A percentile compares a stretch with the other conserved stretches of the same genome.
phyloP scores from a whole-genome alignment of 2,113 vertebrate species.

The Centropus unirufus region DNA sequence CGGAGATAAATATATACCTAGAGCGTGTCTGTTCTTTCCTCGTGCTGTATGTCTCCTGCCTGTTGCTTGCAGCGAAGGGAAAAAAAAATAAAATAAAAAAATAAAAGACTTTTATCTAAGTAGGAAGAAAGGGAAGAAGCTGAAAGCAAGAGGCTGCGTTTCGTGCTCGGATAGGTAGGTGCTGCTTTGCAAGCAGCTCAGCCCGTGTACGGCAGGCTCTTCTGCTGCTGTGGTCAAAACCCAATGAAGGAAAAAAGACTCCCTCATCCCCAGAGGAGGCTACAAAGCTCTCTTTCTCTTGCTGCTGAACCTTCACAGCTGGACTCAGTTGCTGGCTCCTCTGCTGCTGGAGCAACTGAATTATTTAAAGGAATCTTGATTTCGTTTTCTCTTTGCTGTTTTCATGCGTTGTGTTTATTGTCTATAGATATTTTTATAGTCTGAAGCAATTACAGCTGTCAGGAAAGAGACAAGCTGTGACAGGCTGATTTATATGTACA shows the following conservation, averaged over 20 bases:
- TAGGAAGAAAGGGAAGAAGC: not conserved
- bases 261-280: conserved; percentile 45
- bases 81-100: no score
- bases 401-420: conserved; percentile 68
- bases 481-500: conserved; percentile 80
- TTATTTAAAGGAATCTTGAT: conserved; percentile 72
- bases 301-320: conserved; percentile 33
- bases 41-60: not conserved
- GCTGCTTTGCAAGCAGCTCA: not conserved
- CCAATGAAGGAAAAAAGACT: conserved; percentile 4
- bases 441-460: conserved; percentile 82
- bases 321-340: conserved; percentile 50
- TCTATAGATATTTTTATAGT: conserved; percentile 84
- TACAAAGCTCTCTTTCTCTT: conserved; percentile 32
- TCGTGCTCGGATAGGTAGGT: not conserved
- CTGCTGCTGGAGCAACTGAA: conserved; percentile 34
- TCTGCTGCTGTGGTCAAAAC: conserved; percentile 45
- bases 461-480: conserved; percentile 76
- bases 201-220: not conserved
- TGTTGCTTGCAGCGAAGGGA: not conserved
- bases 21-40: not conserved
- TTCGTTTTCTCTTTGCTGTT: conserved; percentile 62
- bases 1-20: not conserved
- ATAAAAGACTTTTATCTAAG: not conserved
- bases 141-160: conserved; percentile 17